Percentiles rank a stretch among this genome's conserved stretches.
phyloP scores from a whole-genome alignment of 2,113 vertebrate genomes.

The Paradoxurus hermaphroditus region DNA sequence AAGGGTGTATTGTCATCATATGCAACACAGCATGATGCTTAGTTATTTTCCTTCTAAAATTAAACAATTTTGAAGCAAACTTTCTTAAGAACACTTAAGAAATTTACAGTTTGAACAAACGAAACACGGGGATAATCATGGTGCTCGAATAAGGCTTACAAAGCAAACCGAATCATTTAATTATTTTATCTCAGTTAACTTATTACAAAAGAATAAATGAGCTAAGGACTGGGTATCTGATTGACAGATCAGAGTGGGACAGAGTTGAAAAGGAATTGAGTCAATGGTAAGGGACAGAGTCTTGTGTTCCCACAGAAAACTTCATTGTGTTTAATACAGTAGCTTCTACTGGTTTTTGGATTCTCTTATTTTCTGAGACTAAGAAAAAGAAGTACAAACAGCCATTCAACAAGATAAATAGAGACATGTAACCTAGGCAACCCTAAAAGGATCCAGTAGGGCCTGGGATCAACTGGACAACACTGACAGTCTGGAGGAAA shows the following conservation, averaged over 20 bases:
- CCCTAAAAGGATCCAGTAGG: background rate
- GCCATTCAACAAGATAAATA: constrained; percentile 32
- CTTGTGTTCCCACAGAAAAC: constrained; percentile 13
- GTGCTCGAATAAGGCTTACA: background rate
- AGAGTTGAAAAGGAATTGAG: background rate
- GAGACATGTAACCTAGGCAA: constrained; percentile 16
- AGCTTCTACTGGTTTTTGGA: constrained; percentile 7
- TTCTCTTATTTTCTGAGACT: constrained; percentile 25
- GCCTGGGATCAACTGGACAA: background rate
- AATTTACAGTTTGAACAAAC: background rate
- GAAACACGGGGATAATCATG: background rate
- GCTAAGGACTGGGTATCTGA: background rate
- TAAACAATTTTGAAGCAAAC: background rate
- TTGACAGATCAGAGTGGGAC: background rate
- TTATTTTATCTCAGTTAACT: constrained; percentile 28
- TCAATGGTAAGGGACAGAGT: background rate
- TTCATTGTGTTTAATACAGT: background rate
- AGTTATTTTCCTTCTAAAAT: background rate
- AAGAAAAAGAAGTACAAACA: background rate
- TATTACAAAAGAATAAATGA: constrained; percentile 37
- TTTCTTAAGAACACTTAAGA: background rate
- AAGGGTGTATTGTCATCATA: background rate
- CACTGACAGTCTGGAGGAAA: background rate
- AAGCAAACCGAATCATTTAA: constrained; percentile 13
- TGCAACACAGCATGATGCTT: background rate